Conservation (phyloP, 2,888 invertebrate genomes). For the Scaptodrosophila latifasciaeformis region DNA sequence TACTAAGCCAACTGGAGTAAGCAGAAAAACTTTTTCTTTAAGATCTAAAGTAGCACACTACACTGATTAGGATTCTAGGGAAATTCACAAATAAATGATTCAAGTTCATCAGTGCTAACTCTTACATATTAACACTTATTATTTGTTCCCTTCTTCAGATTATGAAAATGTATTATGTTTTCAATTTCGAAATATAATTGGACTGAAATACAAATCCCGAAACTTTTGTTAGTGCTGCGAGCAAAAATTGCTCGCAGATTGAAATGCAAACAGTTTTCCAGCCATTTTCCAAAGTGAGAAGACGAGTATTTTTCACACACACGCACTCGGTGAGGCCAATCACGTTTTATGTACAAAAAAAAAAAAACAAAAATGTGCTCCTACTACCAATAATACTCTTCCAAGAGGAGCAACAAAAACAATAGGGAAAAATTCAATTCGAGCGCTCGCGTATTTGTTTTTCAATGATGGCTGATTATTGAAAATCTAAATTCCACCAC, state of each 20-base stretch:
- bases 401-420: slow-evolving; percentile 13
- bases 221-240: too few relatives aligned
- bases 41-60: too few relatives aligned
- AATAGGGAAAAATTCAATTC: slow-evolving; percentile 43
- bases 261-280: not conserved
- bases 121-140: too few relatives aligned
- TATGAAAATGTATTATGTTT: too few relatives aligned
- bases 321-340: slow-evolving; percentile 57
- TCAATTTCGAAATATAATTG: too few relatives aligned
- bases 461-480: slow-evolving; percentile 68
- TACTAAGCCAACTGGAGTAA: too few relatives aligned
- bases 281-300: too few relatives aligned
- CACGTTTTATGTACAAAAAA: slow-evolving; percentile 50
- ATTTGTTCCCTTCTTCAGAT: too few relatives aligned
- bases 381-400: not conserved
- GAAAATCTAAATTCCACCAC: slow-evolving; percentile 60
- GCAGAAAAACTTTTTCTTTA: too few relatives aligned
- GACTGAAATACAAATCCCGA: not conserved
- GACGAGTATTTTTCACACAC: slow-evolving; percentile 5
- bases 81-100: too few relatives aligned
- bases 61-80: too few relatives aligned
- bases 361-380: slow-evolving; percentile 39
- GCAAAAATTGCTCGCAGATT: not conserved
- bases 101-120: too few relatives aligned
- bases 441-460: slow-evolving; percentile 59